Conservation (phyloP, 2,888 invertebrate species). For the Athetis lepigone region DNA sequence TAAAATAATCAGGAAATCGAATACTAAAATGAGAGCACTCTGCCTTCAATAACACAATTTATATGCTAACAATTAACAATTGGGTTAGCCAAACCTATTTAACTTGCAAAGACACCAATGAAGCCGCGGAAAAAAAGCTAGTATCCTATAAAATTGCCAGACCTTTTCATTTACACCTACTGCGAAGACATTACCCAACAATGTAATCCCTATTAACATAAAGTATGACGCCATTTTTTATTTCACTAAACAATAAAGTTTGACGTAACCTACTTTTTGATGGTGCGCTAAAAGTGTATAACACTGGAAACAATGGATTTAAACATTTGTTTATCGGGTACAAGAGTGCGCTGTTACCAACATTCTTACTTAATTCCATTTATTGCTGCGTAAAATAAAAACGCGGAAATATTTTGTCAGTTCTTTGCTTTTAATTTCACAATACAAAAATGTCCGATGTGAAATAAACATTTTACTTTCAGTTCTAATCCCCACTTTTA, state of each 20-base stretch:
- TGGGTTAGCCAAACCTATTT: too few relatives aligned
- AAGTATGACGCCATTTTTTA: conserved; percentile 44
- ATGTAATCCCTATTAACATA: conserved; percentile 7
- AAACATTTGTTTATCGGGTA: conserved; percentile 41
- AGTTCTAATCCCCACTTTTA: too few relatives aligned
- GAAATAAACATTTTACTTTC: too few relatives aligned
- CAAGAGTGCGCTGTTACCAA: conserved; percentile 14
- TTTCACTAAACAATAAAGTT: conserved; percentile 60
- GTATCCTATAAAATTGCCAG: too few relatives aligned
- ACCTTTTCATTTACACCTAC: neutral
- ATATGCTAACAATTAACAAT: too few relatives aligned
- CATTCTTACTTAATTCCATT: conserved; percentile 22
- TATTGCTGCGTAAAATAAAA: neutral
- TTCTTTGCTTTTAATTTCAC: neutral
- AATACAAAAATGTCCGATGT: neutral
- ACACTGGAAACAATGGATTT: too few relatives aligned
- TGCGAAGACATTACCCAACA: conserved; percentile 7
- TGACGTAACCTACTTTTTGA: conserved; percentile 57
- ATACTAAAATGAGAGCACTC: too few relatives aligned
- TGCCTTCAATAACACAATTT: too few relatives aligned
- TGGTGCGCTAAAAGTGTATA: conserved; percentile 37
- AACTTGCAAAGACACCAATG: too few relatives aligned
- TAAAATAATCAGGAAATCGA: too few relatives aligned
- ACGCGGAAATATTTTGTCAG: neutral
- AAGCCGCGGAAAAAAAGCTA: too few relatives aligned